Conservation (phyloP, 2,797 vertebrate species). For the Sebastiscus albofasciatus region DNA sequence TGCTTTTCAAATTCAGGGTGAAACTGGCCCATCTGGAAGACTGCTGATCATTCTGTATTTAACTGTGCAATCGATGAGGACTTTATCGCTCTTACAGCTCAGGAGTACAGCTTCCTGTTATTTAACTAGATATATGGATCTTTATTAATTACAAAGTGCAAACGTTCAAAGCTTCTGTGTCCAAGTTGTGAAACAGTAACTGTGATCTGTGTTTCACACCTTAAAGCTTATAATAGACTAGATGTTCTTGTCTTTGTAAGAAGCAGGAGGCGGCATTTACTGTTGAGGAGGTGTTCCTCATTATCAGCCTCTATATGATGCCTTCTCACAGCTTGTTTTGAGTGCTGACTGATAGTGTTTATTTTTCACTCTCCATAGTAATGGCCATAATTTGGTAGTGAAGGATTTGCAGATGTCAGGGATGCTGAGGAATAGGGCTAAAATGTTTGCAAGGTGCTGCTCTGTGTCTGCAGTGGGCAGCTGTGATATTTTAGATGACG, state of each 20-base stretch:
- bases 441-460: background rate
- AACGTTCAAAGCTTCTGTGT: background rate
- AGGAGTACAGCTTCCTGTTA: background rate
- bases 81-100: background rate
- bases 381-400: slow-evolving; percentile 3
- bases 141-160: background rate
- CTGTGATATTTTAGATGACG: background rate
- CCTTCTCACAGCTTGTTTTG: background rate
- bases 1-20: background rate
- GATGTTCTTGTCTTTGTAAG: background rate
- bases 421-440: background rate
- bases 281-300: background rate
- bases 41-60: slow-evolving; percentile 7
- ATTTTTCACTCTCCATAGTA: background rate
- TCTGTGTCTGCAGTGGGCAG: background rate
- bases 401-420: background rate
- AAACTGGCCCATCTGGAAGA: background rate
- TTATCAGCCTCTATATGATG: background rate
- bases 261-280: no score
- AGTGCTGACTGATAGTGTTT: background rate
- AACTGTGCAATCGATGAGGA: slow-evolving; percentile 2
- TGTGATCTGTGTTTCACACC: slow-evolving; percentile 7
- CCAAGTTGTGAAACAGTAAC: background rate
- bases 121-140: background rate
- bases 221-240: background rate